phyloP scores from a whole-genome alignment of 1,140 invertebrate species.

The Drosophila sechellia region DNA sequence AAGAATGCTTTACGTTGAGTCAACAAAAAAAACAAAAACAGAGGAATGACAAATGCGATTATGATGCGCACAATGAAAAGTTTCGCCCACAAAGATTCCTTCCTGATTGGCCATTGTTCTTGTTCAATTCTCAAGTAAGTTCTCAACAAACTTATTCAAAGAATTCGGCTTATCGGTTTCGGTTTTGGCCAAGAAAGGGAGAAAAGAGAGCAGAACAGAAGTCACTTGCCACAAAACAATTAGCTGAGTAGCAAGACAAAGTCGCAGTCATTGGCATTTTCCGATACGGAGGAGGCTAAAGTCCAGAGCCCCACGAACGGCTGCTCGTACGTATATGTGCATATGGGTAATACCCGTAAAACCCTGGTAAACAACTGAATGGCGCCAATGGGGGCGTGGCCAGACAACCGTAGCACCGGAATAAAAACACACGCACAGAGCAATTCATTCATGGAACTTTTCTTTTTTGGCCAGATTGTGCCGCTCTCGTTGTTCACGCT shows the following conservation, averaged over 20 bases:
- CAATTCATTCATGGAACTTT: constrained; percentile 66
- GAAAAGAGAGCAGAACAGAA: neutral
- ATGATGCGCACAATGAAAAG: constrained; percentile 35
- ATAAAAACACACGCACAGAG: constrained; percentile 33
- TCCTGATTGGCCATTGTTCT: constrained; percentile 41
- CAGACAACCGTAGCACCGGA: constrained; percentile 20
- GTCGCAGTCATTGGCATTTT: constrained; percentile 23
- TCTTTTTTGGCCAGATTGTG: constrained; percentile 49
- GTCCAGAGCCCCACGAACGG: neutral
- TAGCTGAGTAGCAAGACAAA: constrained; percentile 24
- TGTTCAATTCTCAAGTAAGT: constrained; percentile 12
- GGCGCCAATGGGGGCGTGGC: constrained; percentile 60
- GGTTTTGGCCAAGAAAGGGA: constrained; percentile 31
- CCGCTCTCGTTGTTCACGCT: constrained; percentile 66
- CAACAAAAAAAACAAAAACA: constrained; percentile 6
- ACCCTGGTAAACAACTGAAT: constrained; percentile 52
- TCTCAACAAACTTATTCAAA: constrained; percentile 33
- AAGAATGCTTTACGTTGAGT: constrained; percentile 29
- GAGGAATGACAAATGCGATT: constrained; percentile 25
- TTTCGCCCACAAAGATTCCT: constrained; percentile 17
- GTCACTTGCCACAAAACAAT: constrained; percentile 69
- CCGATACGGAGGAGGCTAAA: constrained; percentile 12
- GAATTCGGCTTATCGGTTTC: constrained; percentile 28
- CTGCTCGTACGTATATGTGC: constrained; percentile 17
- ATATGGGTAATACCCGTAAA: constrained; percentile 64